A percentile compares a stretch with the other conserved stretches of the same genome.
Evolutionary conservation across 2,113 vertebrate species (phyloP).

Genomic region (Archilochus colubris): DNA sequence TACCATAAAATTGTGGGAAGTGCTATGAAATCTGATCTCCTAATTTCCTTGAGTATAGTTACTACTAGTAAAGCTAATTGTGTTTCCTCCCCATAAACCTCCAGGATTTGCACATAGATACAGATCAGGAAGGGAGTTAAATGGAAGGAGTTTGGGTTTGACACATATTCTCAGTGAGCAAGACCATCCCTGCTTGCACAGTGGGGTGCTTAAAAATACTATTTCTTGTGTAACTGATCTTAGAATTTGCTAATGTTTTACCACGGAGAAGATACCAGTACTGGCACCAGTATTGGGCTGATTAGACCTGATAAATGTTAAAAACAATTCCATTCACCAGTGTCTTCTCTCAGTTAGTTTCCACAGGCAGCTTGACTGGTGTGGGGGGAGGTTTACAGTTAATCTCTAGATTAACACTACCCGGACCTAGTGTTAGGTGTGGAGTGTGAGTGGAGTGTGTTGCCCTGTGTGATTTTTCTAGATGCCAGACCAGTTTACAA

Average conservation of each 20-base stretch:
- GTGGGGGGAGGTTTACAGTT: not conserved
- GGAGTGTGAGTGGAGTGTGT: fast-evolving
- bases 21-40: not conserved
- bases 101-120: not conserved
- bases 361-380: not conserved
- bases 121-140: not conserved
- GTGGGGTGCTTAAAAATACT: fast-evolving
- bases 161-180: not conserved
- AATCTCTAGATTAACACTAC: not conserved
- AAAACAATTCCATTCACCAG: not conserved
- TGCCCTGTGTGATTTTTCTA: not conserved
- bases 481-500: not conserved
- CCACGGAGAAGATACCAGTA: fast-evolving
- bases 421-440: not conserved
- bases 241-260: not conserved
- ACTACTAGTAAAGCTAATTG: too few species aligned
- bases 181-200: fast-evolving
- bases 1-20: not conserved
- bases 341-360: not conserved
- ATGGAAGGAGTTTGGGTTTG: not conserved
- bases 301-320: not conserved
- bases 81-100: not conserved
- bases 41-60: too few species aligned
- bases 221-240: fast-evolving
- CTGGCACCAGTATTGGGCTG: fast-evolving